Evolutionary conservation across 2,888 invertebrate species (phyloP), one percentile per base, ranked within the genome.

Genomic region (Temnothorax rugatulus): DNA sequence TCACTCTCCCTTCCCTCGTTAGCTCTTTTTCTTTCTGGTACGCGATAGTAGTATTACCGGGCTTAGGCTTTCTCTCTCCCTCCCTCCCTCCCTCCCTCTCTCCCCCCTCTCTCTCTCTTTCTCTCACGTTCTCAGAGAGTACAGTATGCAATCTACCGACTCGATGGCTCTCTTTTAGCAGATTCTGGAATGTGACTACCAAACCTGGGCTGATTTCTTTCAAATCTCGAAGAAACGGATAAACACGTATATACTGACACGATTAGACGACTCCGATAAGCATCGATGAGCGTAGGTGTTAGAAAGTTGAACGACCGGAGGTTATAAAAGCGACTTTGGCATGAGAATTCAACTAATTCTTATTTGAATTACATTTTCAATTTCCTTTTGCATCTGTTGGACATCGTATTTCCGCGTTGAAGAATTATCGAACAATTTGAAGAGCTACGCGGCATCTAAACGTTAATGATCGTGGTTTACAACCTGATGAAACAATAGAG

Each of bases 21-120:
- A 82, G 88, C 86, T 88, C 85, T 85, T 86, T 81, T 87, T 87
- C 89, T 86, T 83, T 86, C 79, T 82, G 73, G 79, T 74, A 84
- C 74, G 64, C 44, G 75, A 69, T 81, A 82, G 79, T 79, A 71
- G 79, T 81, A 81, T 81, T 81, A 81, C 79, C 79, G 59, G 73
- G 71, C 73, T 81, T 73, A 73, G 59, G 59, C 64, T 76, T 61
- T 82, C 85, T 88, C 85, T 85, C 84, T 84, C 86, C 57, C 87
- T 83, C 88, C 85, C 84, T 85, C 85, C 82, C 85, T 66, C 86
- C 84, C 88, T 34, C 64, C 41, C 47, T 59, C 84, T 86, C 83
- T 84, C 84, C 84, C 87, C 86, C 85, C 84, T 86, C 68, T 81
- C 87, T 84, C 86, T 68, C 85, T 82, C 74, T 69, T 52, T 83